Base-by-base conservation (phyloP, 1,140 invertebrate genomes). In the Meloidogyne floridensis region DNA sequence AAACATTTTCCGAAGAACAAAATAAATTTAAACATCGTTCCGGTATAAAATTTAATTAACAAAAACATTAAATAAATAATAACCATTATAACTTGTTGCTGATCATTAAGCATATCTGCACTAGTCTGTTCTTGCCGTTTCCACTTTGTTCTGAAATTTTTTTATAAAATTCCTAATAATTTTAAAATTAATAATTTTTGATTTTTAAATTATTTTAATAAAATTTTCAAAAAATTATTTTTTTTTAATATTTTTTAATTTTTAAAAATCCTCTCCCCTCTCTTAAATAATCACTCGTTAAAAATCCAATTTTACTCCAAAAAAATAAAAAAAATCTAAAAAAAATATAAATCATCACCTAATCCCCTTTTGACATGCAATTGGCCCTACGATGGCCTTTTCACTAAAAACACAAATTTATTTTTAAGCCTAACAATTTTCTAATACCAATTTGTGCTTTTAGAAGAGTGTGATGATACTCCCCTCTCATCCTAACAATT, bases 91-190 rank as follows among this genome's bases (percentile, higher is more conserved):
- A 96, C 96, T 91, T 98, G 98, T 7, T 95, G 95, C 0, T 96
- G 95, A 90, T 99, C 97, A 0, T 96, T 95, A 77, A 99, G 91
- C 20, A 99, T 93, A 90, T 99, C 97, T 83, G 98, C 91, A 0
- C 96, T 96, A 0, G 98, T 96, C 0, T 96, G 96, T 3, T 96
- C 97, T 91, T 99, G 97, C 7, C 97, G 93, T 91, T 99, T 99
- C 97, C 97, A 99, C 92, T 99, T 99, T 87, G 97, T 99, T 92
- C 97, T 98, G 93, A 11, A 92, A 90, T 15, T n/a, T 4, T 77
- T 43, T 18, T 10, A 80, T 15, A 15, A 18, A 8, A 43, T 77
- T 43, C 32, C 2, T 32, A 32, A 32, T 47, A 42, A 8, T 80
- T 18, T 20, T n/a, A 11, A 18, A 20, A 20, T 78, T 78, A 9